Conservation (phyloP, 2,888 invertebrate species). For the Meganola albula region DNA sequence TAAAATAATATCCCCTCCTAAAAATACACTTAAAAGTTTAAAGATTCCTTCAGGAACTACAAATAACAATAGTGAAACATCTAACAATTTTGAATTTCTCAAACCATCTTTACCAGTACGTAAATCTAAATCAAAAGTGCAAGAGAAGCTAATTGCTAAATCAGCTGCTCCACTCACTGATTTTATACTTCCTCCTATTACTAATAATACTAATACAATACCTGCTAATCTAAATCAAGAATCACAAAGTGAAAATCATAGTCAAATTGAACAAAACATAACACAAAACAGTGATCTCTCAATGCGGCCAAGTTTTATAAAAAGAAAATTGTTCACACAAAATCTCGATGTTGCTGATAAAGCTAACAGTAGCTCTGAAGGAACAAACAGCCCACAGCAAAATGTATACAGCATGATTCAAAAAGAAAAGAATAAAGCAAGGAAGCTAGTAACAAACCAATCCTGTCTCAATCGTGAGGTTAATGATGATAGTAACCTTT, state of each 20-base stretch:
- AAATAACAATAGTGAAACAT: slow-evolving; percentile 16
- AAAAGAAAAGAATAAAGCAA: slow-evolving; percentile 55
- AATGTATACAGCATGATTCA: slow-evolving; percentile 39
- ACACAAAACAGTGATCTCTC: slow-evolving; percentile 40
- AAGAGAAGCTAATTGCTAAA: slow-evolving; percentile 39
- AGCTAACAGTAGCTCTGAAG: slow-evolving; percentile 41
- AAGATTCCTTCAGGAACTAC: slow-evolving; percentile 7
- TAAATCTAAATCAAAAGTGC: slow-evolving; percentile 31
- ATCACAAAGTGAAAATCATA: slow-evolving; percentile 12
- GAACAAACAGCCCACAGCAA: slow-evolving; percentile 45
- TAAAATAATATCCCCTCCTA: slow-evolving; percentile 31
- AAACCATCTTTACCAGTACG: slow-evolving; percentile 45
- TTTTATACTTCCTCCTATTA: slow-evolving; percentile 11
- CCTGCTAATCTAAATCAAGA: not conserved
- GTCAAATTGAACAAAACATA: slow-evolving; percentile 14
- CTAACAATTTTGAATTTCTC: slow-evolving; percentile 45
- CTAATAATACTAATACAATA: slow-evolving; percentile 8
- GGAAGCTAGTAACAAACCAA: slow-evolving; percentile 54
- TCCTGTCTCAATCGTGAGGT: slow-evolving; percentile 57
- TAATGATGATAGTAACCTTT: slow-evolving; percentile 46
- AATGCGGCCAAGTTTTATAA: slow-evolving; percentile 62
- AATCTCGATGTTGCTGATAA: slow-evolving; percentile 55
- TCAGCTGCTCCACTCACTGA: slow-evolving; percentile 30
- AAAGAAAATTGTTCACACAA: slow-evolving; percentile 64
- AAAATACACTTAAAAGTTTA: slow-evolving; percentile 16